A percentile compares a stretch with the other conserved stretches of the same genome.
phyloP scores from a whole-genome alignment of 2,797 vertebrate species.

The Sebastes alutus region DNA sequence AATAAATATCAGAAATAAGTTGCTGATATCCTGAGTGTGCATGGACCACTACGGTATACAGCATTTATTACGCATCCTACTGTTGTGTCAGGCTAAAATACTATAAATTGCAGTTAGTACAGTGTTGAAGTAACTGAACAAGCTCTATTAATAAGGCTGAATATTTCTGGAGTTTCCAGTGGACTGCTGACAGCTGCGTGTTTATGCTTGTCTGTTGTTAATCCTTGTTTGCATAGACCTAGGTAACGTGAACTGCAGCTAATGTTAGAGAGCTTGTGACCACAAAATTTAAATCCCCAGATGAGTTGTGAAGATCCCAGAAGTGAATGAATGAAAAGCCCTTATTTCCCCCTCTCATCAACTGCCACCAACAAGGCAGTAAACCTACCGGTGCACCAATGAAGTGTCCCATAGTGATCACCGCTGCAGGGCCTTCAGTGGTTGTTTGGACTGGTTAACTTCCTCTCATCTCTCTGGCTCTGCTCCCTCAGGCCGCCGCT shows the following conservation, averaged over 20 bases:
- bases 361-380: conserved; percentile 23
- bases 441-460: conserved; percentile 38
- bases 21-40: not conserved
- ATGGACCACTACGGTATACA: not conserved
- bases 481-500: conserved; percentile 15
- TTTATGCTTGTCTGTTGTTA: not conserved
- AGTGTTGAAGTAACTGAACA: not conserved
- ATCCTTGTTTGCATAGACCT: conserved; percentile 3
- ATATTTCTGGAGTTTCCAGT: not conserved
- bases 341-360: not conserved
- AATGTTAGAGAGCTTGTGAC: not conserved
- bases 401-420: conserved; percentile 12
- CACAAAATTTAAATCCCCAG: not conserved
- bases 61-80: not conserved
- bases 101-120: not conserved
- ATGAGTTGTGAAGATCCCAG: not conserved
- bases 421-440: conserved; percentile 25
- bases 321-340: conserved; percentile 5
- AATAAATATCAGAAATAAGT: not conserved
- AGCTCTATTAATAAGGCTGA: not conserved
- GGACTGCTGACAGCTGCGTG: not conserved
- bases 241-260: not conserved
- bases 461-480: conserved; percentile 18
- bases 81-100: not conserved
- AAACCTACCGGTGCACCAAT: conserved; percentile 10